phyloP scores from a whole-genome alignment of 1,140 invertebrate genomes.

The Aphelenchoides fujianensis region DNA sequence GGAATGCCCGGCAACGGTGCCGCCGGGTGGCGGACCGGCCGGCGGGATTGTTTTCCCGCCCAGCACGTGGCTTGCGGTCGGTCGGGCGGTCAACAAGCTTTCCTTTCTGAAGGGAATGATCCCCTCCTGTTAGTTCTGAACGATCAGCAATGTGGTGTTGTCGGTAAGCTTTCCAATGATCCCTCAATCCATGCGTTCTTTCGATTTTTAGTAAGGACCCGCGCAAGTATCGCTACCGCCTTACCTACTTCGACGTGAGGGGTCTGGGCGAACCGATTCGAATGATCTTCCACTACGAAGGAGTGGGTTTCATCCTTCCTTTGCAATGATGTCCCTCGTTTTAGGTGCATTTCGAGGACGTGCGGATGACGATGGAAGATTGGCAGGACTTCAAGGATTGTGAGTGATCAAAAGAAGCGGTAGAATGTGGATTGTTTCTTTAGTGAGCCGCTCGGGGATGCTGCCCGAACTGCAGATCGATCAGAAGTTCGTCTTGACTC shows the following conservation, averaged over 20 bases:
- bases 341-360: constrained; percentile 6
- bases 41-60: too few relatives aligned
- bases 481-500: constrained; percentile 11
- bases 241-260: constrained; percentile 16
- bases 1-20: neutral
- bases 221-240: neutral
- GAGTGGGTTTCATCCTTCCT: too few relatives aligned
- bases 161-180: constrained; percentile 17
- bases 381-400: constrained; percentile 10
- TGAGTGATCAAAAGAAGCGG: too few relatives aligned
- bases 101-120: too few relatives aligned
- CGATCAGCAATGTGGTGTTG: constrained; percentile 20
- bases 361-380: constrained; percentile 16
- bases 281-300: constrained; percentile 13
- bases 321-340: too few relatives aligned
- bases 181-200: neutral
- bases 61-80: too few relatives aligned
- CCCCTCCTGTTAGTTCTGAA: too few relatives aligned
- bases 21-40: too few relatives aligned
- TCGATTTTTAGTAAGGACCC: too few relatives aligned
- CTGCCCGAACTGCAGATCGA: constrained; percentile 13
- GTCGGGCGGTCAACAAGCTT: too few relatives aligned
- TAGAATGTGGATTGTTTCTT: neutral
- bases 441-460: constrained; percentile 4
- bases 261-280: constrained; percentile 10